A percentile compares a stretch with the other conserved stretches of the same genome.
Conservation (phyloP, 2,113 vertebrate genomes). For the Dendrocopos noguchii region DNA sequence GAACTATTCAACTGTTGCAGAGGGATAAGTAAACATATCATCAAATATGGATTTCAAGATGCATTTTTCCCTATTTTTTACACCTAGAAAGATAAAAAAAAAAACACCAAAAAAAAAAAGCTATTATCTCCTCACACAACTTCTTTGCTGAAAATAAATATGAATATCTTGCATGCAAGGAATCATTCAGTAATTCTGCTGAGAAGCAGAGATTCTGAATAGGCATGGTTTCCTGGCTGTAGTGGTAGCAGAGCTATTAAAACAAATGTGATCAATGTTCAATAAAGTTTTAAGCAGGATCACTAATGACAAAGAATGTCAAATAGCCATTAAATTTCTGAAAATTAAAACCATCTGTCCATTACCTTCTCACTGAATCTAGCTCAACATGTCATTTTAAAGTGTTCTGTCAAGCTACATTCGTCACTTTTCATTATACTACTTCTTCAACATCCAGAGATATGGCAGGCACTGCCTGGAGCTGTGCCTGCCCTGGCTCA, state of each 20-base stretch:
- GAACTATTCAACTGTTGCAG: background rate
- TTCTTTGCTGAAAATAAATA: background rate
- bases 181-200: background rate
- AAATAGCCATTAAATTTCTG: constrained; percentile 16
- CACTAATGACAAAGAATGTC: background rate
- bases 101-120: background rate
- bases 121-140: background rate
- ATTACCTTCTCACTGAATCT: constrained; percentile 23
- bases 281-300: constrained; percentile 6
- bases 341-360: constrained; percentile 38
- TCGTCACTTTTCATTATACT: constrained; percentile 6
- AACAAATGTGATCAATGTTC: background rate
- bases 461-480: background rate
- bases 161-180: background rate
- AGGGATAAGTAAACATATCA: background rate
- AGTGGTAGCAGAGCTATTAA: background rate
- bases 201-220: background rate
- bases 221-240: background rate
- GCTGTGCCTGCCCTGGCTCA: background rate
- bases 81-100: background rate
- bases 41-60: background rate
- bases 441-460: background rate
- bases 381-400: constrained; percentile 17
- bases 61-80: background rate
- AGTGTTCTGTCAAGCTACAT: constrained; percentile 34